phyloP scores from a whole-genome alignment of 1,140 invertebrate genomes.

The Listronotus oregonensis region DNA sequence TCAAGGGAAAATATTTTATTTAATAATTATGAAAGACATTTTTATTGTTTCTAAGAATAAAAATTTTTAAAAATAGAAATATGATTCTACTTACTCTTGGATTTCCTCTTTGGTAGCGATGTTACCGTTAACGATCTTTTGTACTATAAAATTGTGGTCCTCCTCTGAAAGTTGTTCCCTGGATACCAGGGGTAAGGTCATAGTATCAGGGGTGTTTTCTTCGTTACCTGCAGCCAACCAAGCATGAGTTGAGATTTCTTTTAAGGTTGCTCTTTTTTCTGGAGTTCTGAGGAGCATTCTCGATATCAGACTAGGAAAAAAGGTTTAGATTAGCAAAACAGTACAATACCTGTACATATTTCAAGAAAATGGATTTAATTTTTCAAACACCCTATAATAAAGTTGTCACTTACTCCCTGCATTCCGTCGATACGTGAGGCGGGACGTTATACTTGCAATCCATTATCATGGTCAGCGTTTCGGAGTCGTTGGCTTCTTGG shows the following conservation, averaged over 20 bases:
- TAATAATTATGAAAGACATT: no score
- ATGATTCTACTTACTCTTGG: constrained; percentile 81
- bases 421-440: constrained; percentile 82
- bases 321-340: no score
- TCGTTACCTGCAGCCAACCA: constrained; percentile 75
- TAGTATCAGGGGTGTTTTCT: constrained; percentile 58
- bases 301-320: constrained; percentile 75
- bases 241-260: constrained; percentile 85
- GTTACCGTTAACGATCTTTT: constrained; percentile 94
- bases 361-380: no score
- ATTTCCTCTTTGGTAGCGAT: constrained; percentile 95
- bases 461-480: constrained; percentile 99
- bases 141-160: constrained; percentile 88
- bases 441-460: constrained; percentile 98
- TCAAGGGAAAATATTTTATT: no score
- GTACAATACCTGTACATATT: no score
- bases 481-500: constrained; percentile 98
- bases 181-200: constrained; percentile 76
- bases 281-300: constrained; percentile 93
- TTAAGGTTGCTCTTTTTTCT: constrained; percentile 82
- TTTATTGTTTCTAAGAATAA: no score
- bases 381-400: no score
- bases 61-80: no score
- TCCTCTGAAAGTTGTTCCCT: constrained; percentile 86
- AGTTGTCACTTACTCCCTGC: constrained; percentile 69